Evolutionary conservation across 2,888 invertebrate species (phyloP).

Genomic region (Cylloceria caligata): DNA sequence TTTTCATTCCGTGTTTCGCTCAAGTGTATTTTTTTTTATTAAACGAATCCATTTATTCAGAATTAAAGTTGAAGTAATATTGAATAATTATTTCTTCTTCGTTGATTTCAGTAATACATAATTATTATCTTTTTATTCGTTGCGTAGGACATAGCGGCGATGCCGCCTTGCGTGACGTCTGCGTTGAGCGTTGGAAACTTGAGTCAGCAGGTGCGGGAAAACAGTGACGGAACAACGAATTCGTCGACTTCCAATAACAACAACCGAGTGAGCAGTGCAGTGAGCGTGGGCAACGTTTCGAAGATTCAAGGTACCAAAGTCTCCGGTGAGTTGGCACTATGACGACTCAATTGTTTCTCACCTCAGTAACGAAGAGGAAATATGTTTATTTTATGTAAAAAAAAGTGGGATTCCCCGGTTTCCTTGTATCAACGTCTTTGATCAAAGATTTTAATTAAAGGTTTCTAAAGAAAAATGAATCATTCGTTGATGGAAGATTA

Average conservation of each 20-base stretch:
- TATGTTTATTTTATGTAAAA: background rate
- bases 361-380: background rate
- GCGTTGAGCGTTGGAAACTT: slow-evolving; percentile 81
- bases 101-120: background rate
- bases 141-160: slow-evolving; percentile 76
- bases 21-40: background rate
- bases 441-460: background rate
- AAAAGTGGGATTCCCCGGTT: background rate
- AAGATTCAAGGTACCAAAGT: slow-evolving; percentile 78
- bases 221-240: slow-evolving; percentile 69
- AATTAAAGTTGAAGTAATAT: no score
- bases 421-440: background rate
- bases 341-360: slow-evolving; percentile 13
- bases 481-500: background rate
- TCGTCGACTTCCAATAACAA: slow-evolving; percentile 71
- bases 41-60: no score
- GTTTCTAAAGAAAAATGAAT: background rate
- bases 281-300: slow-evolving; percentile 80
- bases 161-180: slow-evolving; percentile 81
- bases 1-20: no score
- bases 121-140: background rate
- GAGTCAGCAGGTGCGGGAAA: slow-evolving; percentile 77
- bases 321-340: slow-evolving; percentile 73
- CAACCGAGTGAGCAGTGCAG: slow-evolving; percentile 78
- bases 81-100: no score